These are phyloP conservation scores for Lordiphosa andalusiaca DNA, from an alignment of 2,888 invertebrate species.

Conservation along the genomic window DNA sequence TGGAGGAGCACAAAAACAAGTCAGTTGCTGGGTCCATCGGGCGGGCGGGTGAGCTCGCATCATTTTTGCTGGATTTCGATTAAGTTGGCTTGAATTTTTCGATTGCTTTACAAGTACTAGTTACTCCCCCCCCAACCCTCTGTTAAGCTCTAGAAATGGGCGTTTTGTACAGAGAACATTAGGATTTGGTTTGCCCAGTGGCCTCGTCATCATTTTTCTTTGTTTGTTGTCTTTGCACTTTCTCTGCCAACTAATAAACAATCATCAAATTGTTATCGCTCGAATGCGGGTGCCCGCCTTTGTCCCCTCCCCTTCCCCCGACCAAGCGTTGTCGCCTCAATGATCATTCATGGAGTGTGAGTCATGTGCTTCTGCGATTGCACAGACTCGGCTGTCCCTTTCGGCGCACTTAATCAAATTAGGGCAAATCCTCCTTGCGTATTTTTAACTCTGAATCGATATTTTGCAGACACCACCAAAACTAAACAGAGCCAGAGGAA, in stretches of 20 bases:
- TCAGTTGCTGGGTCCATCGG: conserved; percentile 32
- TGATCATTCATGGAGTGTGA: conserved; percentile 33
- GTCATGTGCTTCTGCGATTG: conserved; percentile 3
- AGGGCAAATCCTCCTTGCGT: conserved; percentile 12
- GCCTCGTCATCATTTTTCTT: conserved; percentile 28
- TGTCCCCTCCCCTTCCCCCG: conserved; percentile 4
- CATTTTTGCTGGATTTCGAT: conserved; percentile 20
- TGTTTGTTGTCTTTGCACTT: conserved; percentile 46
- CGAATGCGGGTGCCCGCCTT: conserved; percentile 40
- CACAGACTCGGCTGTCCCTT: conserved; percentile 1
- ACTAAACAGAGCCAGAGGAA: conserved; percentile 10
- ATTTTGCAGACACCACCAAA: conserved; percentile 30
- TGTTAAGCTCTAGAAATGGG: conserved; percentile 24
- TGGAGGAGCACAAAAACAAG: conserved; percentile 63
- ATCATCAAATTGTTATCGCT: conserved; percentile 51
- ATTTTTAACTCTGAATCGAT: conserved; percentile 52
- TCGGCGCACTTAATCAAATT: conserved; percentile 27
- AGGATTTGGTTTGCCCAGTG: conserved; percentile 5
- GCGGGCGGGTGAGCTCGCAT: conserved; percentile 16
- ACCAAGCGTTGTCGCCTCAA: conserved; percentile 12
- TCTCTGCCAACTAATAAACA: conserved; percentile 39
- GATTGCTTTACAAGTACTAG: conserved; percentile 8
- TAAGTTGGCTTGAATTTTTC: conserved; percentile 14
- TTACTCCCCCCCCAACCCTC: conserved; percentile 15
- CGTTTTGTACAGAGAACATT: conserved; percentile 19